Conservation (phyloP, 2,113 vertebrate genomes). For the Sciurus niger region DNA sequence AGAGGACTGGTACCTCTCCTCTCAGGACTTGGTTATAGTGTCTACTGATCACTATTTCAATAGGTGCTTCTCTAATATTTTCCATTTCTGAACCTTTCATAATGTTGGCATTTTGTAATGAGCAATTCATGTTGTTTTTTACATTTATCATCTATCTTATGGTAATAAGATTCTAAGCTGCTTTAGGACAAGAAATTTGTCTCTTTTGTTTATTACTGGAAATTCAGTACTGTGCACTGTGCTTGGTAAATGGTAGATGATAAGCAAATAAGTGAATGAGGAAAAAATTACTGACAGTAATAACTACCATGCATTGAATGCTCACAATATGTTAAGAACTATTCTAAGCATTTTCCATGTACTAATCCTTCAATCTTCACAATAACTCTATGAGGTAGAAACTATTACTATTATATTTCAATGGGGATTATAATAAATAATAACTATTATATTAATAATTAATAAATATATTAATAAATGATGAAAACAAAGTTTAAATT, state of each 20-base stretch:
- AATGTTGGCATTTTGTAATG: not conserved
- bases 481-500: too few species aligned
- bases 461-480: too few species aligned
- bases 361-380: not conserved
- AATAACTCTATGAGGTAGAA: not conserved
- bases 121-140: not conserved
- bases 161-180: not conserved
- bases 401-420: not conserved
- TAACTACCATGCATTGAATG: not conserved
- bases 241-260: not conserved
- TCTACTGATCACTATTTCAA: not conserved
- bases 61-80: not conserved
- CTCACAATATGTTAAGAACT: not conserved
- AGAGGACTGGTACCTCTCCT: not conserved
- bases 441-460: not conserved
- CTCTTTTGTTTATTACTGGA: not conserved
- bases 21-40: not conserved
- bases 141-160: not conserved
- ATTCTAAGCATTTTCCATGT: not conserved
- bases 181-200: not conserved
- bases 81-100: not conserved
- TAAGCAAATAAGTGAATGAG: not conserved
- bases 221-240: not conserved
- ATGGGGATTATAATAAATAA: not conserved
- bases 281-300: not conserved